Evolutionary conservation across 2,888 invertebrate genomes (phyloP), one percentile per base, ranked within the genome.

Genomic region (Steinernema carpocapsae): DNA sequence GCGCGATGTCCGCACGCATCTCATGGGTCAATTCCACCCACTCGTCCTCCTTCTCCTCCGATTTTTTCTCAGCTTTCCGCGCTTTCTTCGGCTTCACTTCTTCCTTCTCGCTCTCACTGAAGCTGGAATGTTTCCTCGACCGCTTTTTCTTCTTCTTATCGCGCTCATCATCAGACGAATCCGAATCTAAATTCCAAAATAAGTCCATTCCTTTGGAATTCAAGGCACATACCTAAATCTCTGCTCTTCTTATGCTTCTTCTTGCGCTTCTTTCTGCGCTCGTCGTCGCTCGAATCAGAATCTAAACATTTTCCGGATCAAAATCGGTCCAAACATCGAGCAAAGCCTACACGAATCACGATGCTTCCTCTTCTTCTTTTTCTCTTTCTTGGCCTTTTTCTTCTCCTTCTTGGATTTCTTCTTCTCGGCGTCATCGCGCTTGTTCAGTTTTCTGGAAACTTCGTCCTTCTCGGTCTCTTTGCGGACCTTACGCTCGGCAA

Each of bases 21-120:
- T 78, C 79, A n/a, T 76, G 75, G 14, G 83, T 83, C 17, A 83
- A 74, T 71, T 84, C 84, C 37, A 83, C 79, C 83, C 83, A 83
- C 48, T 82, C 79, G 46, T 78, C 73, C n/a, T n/a, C n/a, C n/a
- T n/a, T n/a, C n/a, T n/a, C n/a, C n/a, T n/a, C n/a, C n/a, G n/a
- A n/a, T n/a, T n/a, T n/a, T n/a, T n/a, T n/a, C n/a, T n/a, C n/a
- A n/a, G n/a, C n/a, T n/a, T n/a, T n/a, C n/a, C n/a, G n/a, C n/a
- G n/a, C n/a, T n/a, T n/a, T n/a, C n/a, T n/a, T n/a, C n/a, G n/a
- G n/a, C n/a, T n/a, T n/a, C n/a, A n/a, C n/a, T n/a, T n/a, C n/a
- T n/a, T n/a, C n/a, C n/a, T n/a, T n/a, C n/a, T n/a, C n/a, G n/a
- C n/a, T n/a, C n/a, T n/a, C n/a, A n/a, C n/a, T n/a, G n/a, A n/a